Evolutionary conservation across 1,140 invertebrate genomes (phyloP).

Genomic region (Hetaerina americana): DNA sequence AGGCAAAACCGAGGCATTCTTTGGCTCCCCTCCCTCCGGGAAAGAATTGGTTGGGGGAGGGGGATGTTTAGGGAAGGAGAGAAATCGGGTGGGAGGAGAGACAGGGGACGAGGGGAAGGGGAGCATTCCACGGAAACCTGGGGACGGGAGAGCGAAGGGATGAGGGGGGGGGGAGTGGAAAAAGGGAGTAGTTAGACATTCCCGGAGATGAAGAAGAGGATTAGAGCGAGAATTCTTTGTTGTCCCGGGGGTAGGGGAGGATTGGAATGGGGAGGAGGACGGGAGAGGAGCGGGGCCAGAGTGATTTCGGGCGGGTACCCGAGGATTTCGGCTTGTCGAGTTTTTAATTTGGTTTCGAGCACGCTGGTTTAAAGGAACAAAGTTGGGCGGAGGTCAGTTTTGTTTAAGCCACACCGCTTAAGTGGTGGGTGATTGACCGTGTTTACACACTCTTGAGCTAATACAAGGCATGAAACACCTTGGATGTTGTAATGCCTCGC

Average conservation of each 20-base stretch:
- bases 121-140: background rate
- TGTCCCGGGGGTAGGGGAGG: background rate
- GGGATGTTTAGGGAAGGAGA: constrained; percentile 9
- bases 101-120: constrained; percentile 7
- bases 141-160: constrained; percentile 5
- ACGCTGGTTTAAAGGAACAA: constrained; percentile 4
- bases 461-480: no score
- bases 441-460: no score
- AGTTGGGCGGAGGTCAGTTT: no score
- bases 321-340: no score
- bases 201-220: background rate
- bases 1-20: background rate
- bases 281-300: constrained; percentile 4
- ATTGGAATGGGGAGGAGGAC: background rate
- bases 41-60: constrained; percentile 4
- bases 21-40: constrained; percentile 11
- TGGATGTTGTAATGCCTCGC: no score
- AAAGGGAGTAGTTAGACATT: constrained; percentile 1
- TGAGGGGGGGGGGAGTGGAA: constrained; percentile 11
- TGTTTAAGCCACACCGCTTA: no score
- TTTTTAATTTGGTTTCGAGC: no score
- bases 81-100: constrained; percentile 8
- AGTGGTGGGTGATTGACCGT: no score
- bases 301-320: constrained; percentile 18
- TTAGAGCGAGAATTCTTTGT: background rate